These are phyloP conservation scores for Artibeus jamaicensis DNA, from an alignment of 2,797 vertebrate genomes.

Conservation along the genomic window DNA sequence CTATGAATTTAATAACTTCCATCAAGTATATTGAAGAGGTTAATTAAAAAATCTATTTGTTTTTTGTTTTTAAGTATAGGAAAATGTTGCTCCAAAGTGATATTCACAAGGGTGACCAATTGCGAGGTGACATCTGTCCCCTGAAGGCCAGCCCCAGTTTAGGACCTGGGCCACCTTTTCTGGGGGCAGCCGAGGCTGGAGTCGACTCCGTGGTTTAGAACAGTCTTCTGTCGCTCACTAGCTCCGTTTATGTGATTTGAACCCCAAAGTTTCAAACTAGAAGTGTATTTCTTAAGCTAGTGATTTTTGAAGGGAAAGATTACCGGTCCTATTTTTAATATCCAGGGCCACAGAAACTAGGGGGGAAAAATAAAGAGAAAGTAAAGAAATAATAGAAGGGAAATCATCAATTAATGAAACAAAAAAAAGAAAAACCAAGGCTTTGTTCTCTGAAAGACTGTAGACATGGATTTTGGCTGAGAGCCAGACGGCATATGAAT, in stretches of 20 bases:
- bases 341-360: neutral
- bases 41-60: neutral
- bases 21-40: neutral
- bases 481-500: neutral
- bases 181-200: too few relatives aligned
- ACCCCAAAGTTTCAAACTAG: neutral
- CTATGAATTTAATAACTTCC: neutral
- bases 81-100: neutral
- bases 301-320: neutral
- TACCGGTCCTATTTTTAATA: neutral
- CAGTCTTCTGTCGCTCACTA: too few relatives aligned
- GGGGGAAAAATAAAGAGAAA: neutral
- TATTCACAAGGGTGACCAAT: neutral
- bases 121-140: neutral
- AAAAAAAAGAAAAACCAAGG: neutral
- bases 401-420: neutral
- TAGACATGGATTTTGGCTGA: neutral
- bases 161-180: fast-evolving
- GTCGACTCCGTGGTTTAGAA: neutral
- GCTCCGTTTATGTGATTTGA: neutral
- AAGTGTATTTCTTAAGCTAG: neutral
- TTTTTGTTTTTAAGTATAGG: neutral
- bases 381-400: neutral
- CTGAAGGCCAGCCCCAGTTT: too few relatives aligned
- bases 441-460: neutral